Evolutionary conservation across 2,113 vertebrate genomes (phyloP), one percentile per base, ranked within the genome.

Genomic region (Lasiurus cinereus): DNA sequence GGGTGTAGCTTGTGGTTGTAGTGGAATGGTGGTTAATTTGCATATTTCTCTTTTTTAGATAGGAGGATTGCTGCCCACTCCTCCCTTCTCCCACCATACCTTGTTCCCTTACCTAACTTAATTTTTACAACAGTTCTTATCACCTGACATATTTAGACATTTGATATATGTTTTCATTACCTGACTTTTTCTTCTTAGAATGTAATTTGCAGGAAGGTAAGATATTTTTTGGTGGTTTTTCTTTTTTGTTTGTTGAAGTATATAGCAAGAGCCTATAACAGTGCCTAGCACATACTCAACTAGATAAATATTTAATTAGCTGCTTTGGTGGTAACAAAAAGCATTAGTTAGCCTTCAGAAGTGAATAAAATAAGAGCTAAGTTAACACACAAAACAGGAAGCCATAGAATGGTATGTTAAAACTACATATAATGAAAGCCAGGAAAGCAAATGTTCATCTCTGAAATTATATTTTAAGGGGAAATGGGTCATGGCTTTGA

Each of bases 331-430:
- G 2, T 39, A 87, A 64, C 18, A 83, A 31, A 94, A 90, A 64
- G 11, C 10, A 89, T 18, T 72, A 76, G 5, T 80, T 74, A 66
- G 36, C 0, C 22, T 91, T 94, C 12, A 54, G 59, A 72, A 72
- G 64, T 19, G 59, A 93, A 84, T 59, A 50, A 76, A 90, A 46
- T 24, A 94, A 88, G 54, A 85, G 54, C 21, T n/a, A 69, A 73
- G 8, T 59, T 22, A 59, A 59, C 3, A 31, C 8, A 39, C 39
- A 70, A 66, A 90, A 77, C 29, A 22, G 8, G 80, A 36, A 93
- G 46, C 69, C 31, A 33, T 67, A 31, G 4, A 64, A 24, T 67
- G 27, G 14, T 18, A 6, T 59, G 3, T 77, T 76, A 59, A 90
- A 79, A 70, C 33, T 69, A 76, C 88, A 86, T 54, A 72, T 36